Evolutionary conservation across 2,888 invertebrate genomes (phyloP).

Genomic region (Steromphala cineraria): DNA sequence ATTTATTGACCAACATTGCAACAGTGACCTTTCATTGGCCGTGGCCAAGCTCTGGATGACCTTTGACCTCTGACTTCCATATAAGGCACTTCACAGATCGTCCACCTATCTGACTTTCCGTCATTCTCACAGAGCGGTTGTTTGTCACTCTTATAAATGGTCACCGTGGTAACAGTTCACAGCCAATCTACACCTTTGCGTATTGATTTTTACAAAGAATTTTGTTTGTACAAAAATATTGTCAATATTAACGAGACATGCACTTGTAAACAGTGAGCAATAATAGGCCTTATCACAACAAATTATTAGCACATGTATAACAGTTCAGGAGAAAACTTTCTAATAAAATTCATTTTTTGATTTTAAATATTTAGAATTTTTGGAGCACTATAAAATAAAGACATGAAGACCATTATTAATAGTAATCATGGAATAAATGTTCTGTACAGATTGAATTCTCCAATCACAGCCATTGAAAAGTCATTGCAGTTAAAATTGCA

Average conservation of each 20-base stretch:
- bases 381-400: too few species aligned
- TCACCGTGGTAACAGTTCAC: not conserved
- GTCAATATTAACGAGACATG: not conserved
- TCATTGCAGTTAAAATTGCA: too few species aligned
- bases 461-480: too few species aligned
- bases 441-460: too few species aligned
- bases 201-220: not conserved
- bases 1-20: constrained; percentile 12
- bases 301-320: not conserved
- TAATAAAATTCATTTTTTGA: too few species aligned
- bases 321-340: not conserved
- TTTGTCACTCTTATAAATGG: not conserved
- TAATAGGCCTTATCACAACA: not conserved
- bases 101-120: not conserved
- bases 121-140: not conserved
- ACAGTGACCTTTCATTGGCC: not conserved
- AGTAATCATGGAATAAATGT: too few species aligned
- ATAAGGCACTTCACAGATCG: constrained; percentile 11
- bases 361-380: too few species aligned
- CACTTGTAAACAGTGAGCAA: not conserved
- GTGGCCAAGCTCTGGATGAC: not conserved
- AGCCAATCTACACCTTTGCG: constrained; percentile 14
- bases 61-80: not conserved
- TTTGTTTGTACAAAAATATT: constrained; percentile 9
- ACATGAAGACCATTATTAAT: too few species aligned